Base-by-base conservation (phyloP, 2,797 vertebrate genomes). In the Argya squamiceps region DNA sequence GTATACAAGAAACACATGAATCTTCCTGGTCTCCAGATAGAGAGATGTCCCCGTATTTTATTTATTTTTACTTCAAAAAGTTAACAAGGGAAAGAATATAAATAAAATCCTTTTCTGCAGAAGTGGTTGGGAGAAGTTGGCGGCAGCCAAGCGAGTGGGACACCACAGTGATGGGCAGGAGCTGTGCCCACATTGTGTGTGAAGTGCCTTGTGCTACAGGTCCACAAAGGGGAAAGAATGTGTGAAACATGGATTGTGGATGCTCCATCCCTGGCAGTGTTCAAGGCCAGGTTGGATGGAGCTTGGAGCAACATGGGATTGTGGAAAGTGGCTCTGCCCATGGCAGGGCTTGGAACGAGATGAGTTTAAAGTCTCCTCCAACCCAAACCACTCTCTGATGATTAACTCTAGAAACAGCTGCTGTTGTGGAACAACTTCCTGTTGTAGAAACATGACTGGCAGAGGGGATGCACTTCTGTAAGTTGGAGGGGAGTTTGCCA, bases 391-490 rank as follows among this genome's bases (percentile, higher is more conserved):
- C 50, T 50, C 15, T 44, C 32, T 44, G 52, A 50, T 36, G 26
- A 43, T 22, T 36, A 49, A 32, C 46, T 30, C 26, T 5, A 46
- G 77, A 21, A 37, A 27, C 6, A 5, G 29, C 29, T 52, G 34
- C 29, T 27, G 44, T 7, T 10, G 50, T 53, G 30, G 19, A 30
- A 53, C 12, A 12, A 52, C 17, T 39, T 30, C 22, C 32, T 7
- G 8, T 3, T 0, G 5, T 9, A n/a, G 37, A 21, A 74, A 15
- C 24, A 10, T 0, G 1, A 37, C 22, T 10, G 30, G 39, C 26
- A 50, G 39, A 1, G 12, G 24, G 10, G 53, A 55, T 4, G 37
- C 0, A 5, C 1, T 26, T 5, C 4, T 47, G 32, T 21, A 46
- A 5, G 4, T 3, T 6, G 5, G 37, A 52, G 41, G 15, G 9